phyloP scores from a whole-genome alignment of 2,888 invertebrate genomes.

The Eupithecia vulgata region DNA sequence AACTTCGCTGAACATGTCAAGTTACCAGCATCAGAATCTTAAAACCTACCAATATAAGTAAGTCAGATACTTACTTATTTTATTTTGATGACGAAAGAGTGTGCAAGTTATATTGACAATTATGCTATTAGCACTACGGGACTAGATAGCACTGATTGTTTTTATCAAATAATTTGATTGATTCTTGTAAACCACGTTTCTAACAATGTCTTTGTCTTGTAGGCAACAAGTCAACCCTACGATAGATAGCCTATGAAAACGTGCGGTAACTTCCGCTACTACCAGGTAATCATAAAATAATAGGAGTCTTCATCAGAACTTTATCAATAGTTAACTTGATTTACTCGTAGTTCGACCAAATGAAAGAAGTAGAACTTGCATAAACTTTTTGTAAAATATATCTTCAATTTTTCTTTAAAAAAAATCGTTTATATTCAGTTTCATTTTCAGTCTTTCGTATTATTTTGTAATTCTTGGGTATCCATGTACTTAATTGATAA shows the following conservation, averaged over 20 bases:
- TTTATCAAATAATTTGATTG: neutral
- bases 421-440: no score
- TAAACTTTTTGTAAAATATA: neutral
- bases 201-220: no score
- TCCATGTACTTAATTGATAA: no score
- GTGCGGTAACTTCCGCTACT: neutral
- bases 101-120: neutral
- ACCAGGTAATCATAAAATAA: neutral
- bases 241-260: neutral
- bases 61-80: neutral
- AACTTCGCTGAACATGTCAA: neutral
- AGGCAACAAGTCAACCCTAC: no score
- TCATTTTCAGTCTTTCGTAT: no score
- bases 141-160: neutral
- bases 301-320: neutral
- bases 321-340: neutral
- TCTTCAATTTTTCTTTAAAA: no score
- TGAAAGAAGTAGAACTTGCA: neutral
- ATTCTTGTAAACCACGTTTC: no score
- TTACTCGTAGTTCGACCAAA: neutral
- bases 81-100: neutral
- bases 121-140: neutral
- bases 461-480: no score
- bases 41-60: no score
- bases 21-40: neutral